Conservation (phyloP, 2,797 vertebrate species). For the Yasuhikotakia modesta region DNA sequence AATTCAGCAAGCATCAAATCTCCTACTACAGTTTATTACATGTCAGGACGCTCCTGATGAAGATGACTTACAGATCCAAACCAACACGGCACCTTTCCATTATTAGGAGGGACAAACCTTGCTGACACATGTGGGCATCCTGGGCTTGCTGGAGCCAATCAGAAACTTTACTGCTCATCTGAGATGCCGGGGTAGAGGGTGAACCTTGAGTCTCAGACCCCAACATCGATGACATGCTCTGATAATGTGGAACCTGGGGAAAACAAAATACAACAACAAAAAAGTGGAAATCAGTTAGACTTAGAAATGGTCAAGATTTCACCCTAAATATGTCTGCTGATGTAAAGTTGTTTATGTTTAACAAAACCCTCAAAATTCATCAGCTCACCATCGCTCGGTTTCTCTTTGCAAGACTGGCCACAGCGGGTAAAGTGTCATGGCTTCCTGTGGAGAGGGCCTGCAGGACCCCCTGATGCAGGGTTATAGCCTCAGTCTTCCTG, state of each 20-base stretch:
- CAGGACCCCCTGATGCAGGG: slow-evolving; percentile 72
- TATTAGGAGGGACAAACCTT: slow-evolving; percentile 67
- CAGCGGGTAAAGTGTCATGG: slow-evolving; percentile 58
- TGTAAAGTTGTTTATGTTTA: too few species aligned
- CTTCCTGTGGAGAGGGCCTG: slow-evolving; percentile 67
- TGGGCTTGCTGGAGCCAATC: slow-evolving; percentile 88
- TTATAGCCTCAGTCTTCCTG: slow-evolving; percentile 76
- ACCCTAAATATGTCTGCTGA: not conserved
- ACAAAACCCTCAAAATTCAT: slow-evolving; percentile 47
- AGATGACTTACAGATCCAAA: too few species aligned
- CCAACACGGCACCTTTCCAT: too few species aligned
- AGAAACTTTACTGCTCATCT: slow-evolving; percentile 77
- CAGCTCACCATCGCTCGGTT: slow-evolving; percentile 45
- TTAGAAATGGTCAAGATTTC: not conserved
- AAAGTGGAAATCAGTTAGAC: not conserved
- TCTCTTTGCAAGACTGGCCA: slow-evolving; percentile 62
- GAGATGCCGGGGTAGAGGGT: slow-evolving; percentile 64
- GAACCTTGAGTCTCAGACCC: slow-evolving; percentile 51
- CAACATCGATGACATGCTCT: slow-evolving; percentile 61
- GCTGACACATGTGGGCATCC: slow-evolving; percentile 77
- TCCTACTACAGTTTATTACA: too few species aligned
- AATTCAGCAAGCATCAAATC: too few species aligned
- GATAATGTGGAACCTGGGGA: slow-evolving; percentile 61
- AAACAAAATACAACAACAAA: not conserved
- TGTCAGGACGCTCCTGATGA: too few species aligned